A percentile compares a stretch with the other conserved stretches of the same genome.
Evolutionary conservation across 2,888 invertebrate genomes (phyloP).

Genomic region (Leucophenga montana): DNA sequence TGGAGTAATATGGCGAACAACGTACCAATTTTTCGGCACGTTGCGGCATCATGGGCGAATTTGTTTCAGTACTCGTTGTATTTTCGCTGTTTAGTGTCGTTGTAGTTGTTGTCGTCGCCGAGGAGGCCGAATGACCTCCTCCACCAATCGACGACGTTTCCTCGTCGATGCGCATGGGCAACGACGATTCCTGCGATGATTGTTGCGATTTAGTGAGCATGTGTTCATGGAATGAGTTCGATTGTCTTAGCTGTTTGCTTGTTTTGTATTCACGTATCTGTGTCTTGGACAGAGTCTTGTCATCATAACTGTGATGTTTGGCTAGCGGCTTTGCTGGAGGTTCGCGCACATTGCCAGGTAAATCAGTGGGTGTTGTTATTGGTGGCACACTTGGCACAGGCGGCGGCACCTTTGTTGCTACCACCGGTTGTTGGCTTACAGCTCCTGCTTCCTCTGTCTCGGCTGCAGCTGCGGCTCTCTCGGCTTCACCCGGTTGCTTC

Average conservation of each 20-base stretch:
- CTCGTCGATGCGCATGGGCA: conserved; percentile 74
- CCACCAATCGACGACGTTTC: conserved; percentile 72
- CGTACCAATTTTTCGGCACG: conserved; percentile 76
- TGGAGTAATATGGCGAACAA: conserved; percentile 84
- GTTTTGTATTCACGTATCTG: conserved; percentile 80
- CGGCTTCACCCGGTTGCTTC: conserved; percentile 63
- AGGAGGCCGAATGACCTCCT: conserved; percentile 68
- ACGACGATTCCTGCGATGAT: conserved; percentile 74
- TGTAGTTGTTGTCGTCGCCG: conserved; percentile 71
- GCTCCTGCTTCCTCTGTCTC: conserved; percentile 49
- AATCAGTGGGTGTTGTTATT: conserved; percentile 60
- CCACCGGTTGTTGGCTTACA: conserved; percentile 40
- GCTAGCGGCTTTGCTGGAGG: conserved; percentile 76
- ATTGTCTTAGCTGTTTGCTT: conserved; percentile 76
- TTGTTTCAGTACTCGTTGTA: conserved; percentile 72
- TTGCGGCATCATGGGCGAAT: conserved; percentile 70
- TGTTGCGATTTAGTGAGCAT: conserved; percentile 75
- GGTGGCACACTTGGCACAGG: conserved; percentile 73
- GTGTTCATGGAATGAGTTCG: conserved; percentile 80
- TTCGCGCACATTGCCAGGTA: conserved; percentile 65
- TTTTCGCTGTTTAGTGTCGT: conserved; percentile 76
- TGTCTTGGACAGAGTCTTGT: conserved; percentile 78
- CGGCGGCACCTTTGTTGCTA: conserved; percentile 52
- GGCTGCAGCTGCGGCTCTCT: conserved; percentile 64
- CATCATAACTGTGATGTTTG: conserved; percentile 80